phyloP scores from a whole-genome alignment of 1,140 invertebrate genomes.

The Drosophila ironensis region DNA sequence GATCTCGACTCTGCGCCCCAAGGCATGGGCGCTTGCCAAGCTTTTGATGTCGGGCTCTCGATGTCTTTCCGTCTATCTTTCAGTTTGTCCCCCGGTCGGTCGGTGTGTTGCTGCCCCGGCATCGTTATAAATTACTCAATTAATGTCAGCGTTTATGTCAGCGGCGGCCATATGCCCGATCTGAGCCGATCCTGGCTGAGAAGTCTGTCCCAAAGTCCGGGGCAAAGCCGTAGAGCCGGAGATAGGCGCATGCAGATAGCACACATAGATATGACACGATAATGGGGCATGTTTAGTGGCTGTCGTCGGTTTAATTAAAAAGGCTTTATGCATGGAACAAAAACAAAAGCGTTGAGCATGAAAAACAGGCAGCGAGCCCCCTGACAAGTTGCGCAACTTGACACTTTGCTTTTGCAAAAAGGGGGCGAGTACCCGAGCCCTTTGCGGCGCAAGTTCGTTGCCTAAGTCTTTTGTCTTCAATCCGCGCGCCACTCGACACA shows the following conservation, averaged over 20 bases:
- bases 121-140: constrained; percentile 82
- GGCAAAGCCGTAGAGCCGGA: background rate
- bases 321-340: constrained; percentile 49
- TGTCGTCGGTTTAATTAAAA: constrained; percentile 76
- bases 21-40: constrained; percentile 67
- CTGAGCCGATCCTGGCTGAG: constrained; percentile 12
- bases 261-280: constrained; percentile 78
- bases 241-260: constrained; percentile 75
- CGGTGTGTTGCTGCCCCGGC: constrained; percentile 42
- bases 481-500: constrained; percentile 48
- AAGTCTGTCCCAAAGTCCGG: background rate
- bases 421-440: constrained; percentile 43
- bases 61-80: constrained; percentile 31
- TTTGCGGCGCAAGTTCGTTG: constrained; percentile 69
- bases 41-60: constrained; percentile 67
- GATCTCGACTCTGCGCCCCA: constrained; percentile 38
- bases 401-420: constrained; percentile 74
- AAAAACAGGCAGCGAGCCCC: constrained; percentile 1
- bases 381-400: constrained; percentile 77
- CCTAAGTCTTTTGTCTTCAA: constrained; percentile 76
- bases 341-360: constrained; percentile 4
- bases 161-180: constrained; percentile 34
- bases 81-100: constrained; percentile 29
- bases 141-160: constrained; percentile 81
- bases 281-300: constrained; percentile 78